phyloP scores from a whole-genome alignment of 2,888 invertebrate species.

The Limnephilus rhombicus region DNA sequence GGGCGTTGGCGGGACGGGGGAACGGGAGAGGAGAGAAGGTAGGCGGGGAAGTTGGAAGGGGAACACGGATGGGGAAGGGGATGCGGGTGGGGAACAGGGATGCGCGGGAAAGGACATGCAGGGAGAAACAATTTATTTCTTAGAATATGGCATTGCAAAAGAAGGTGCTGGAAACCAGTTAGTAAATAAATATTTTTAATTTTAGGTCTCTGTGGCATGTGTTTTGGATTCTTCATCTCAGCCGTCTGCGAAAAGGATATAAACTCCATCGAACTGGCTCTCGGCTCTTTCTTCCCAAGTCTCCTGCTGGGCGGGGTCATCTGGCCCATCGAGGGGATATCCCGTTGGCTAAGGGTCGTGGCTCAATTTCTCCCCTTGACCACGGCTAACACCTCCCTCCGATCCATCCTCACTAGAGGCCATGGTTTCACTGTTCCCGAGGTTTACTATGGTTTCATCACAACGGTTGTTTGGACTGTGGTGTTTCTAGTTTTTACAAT shows the following conservation, averaged over 20 bases:
- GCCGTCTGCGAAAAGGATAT: conserved; percentile 94
- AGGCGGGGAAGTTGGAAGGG: too few relatives aligned
- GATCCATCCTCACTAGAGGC: conserved; percentile 92
- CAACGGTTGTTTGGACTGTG: conserved; percentile 91
- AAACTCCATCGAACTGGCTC: conserved; percentile 93
- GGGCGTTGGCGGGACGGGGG: too few relatives aligned
- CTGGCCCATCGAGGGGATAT: conserved; percentile 98
- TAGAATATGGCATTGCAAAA: too few relatives aligned
- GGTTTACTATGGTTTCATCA: conserved; percentile 92
- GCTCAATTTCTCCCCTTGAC: conserved; percentile 92
- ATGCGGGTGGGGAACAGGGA: too few relatives aligned
- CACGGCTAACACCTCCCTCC: conserved; percentile 91
- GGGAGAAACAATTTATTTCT: too few relatives aligned
- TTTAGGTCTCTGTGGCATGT: conserved; percentile 93
- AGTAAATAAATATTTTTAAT: not conserved
- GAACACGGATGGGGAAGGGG: too few relatives aligned
- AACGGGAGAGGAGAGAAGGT: too few relatives aligned
- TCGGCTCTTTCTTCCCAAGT: conserved; percentile 97
- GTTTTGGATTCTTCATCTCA: conserved; percentile 96
- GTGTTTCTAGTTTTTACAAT: conserved; percentile 89
- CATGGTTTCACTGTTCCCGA: conserved; percentile 89
- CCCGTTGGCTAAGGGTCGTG: conserved; percentile 88
- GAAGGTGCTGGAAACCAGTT: too few relatives aligned
- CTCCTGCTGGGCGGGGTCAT: conserved; percentile 94
- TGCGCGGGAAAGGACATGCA: too few relatives aligned